A percentile compares a stretch with the other conserved stretches of the same genome.
These are phyloP conservation scores for Colistium nudipinnis DNA, from an alignment of 2,113 vertebrate species.

Conservation along the genomic window DNA sequence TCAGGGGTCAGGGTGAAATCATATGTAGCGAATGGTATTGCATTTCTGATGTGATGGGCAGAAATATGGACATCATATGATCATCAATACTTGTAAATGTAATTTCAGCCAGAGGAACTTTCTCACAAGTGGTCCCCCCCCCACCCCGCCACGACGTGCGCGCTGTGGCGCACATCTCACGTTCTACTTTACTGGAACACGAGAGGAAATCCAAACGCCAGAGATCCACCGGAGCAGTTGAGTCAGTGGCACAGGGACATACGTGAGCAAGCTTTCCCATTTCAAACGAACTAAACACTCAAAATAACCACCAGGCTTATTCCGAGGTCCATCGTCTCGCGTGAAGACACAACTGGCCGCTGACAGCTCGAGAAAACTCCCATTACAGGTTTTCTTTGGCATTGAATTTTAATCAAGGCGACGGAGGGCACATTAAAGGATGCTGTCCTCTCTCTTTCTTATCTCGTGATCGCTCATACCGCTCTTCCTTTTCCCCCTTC, in stretches of 20 bases:
- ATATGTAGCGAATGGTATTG: too few species aligned
- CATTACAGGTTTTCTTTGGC: slow-evolving; percentile 8
- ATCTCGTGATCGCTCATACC: slow-evolving; percentile 32
- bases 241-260: slow-evolving; percentile 47
- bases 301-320: slow-evolving; percentile 31
- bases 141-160: slow-evolving; percentile 2
- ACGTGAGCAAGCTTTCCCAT: slow-evolving; percentile 68
- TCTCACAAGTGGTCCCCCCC: too few species aligned
- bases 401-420: slow-evolving; percentile 8
- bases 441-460: not conserved
- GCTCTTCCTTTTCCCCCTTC: slow-evolving; percentile 19
- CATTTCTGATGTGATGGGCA: too few species aligned
- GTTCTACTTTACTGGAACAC: too few species aligned
- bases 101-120: too few species aligned
- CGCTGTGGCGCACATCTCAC: not conserved
- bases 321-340: slow-evolving; percentile 47
- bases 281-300: slow-evolving; percentile 44
- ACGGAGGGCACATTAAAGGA: slow-evolving; percentile 35
- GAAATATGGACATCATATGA: too few species aligned
- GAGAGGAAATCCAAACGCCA: slow-evolving; percentile 38
- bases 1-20: too few species aligned
- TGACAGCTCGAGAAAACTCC: slow-evolving; percentile 42
- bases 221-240: slow-evolving; percentile 26
- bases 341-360: slow-evolving; percentile 17
- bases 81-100: too few species aligned